Evolutionary conservation across 2,888 invertebrate species (phyloP).

Genomic region (Folsomia candida): DNA sequence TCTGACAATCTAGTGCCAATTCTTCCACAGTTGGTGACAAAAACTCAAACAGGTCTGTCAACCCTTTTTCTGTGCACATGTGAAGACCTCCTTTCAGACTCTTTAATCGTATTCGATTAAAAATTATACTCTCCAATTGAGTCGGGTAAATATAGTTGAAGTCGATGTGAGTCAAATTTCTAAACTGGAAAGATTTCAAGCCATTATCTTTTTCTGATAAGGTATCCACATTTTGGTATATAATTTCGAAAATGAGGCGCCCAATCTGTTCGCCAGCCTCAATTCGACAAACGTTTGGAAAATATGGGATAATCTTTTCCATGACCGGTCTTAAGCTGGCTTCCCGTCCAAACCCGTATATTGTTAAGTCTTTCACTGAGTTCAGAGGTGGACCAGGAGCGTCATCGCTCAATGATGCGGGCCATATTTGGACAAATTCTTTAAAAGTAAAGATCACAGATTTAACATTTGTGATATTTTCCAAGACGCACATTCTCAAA

Average conservation of each 20-base stretch:
- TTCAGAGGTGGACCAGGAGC: not conserved
- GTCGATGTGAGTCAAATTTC: not conserved
- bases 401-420: not conserved
- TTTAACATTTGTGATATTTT: not conserved
- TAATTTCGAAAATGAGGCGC: not conserved
- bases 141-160: not conserved
- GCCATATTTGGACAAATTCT: not conserved
- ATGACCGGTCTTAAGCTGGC: not conserved
- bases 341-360: not conserved
- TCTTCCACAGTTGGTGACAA: not conserved
- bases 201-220: not conserved
- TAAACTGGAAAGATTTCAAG: not conserved
- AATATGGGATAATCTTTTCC: not conserved
- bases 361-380: not conserved
- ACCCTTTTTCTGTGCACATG: not conserved
- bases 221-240: not conserved
- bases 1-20: not conserved
- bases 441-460: not conserved
- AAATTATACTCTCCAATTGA: not conserved
- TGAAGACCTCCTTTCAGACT: not conserved
- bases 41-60: not conserved
- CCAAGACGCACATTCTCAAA: not conserved
- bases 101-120: not conserved
- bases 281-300: not conserved
- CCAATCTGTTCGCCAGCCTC: constrained; percentile 2